Evolutionary conservation across 1,140 invertebrate genomes (phyloP), one percentile per base, ranked within the genome.

Genomic region (Trichogramma pretiosum): DNA sequence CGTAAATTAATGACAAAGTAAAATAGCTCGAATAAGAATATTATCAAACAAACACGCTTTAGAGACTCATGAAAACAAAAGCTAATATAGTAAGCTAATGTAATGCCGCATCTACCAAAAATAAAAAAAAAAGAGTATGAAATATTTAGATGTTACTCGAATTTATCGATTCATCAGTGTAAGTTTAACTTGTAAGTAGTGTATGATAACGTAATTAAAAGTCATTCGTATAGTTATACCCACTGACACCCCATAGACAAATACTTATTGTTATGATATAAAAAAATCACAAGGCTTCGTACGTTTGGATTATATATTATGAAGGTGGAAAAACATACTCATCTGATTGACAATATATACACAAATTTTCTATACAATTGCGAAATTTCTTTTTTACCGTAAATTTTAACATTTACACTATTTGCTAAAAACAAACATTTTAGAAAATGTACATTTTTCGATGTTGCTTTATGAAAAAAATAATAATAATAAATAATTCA

Each of bases 151-250:
- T 48, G 14, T 17, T 30, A 17, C n/a, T n/a, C n/a, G n/a, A n/a
- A n/a, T n/a, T n/a, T n/a, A n/a, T n/a, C n/a, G n/a, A n/a, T n/a
- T n/a, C n/a, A n/a, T 24, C 33, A 42, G 18, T 40, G 19, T 26
- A 50, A 37, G 28, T 24, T n/a, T 61, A 60, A 58, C 50, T 37
- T 70, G 64, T 68, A 71, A 65, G 64, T 71, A 70, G 64, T 70
- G 66, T 71, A 68, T 52, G 57, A 68, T 66, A 68, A 64, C 43
- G 33, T 59, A 64, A 62, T 53, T 67, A 62, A 60, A n/a, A 44
- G 14, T 39, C 26, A 26, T 50, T 19, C n/a, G n/a, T n/a, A n/a
- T n/a, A n/a, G n/a, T n/a, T n/a, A n/a, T n/a, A n/a, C n/a, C n/a
- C n/a, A n/a, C n/a, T n/a, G n/a, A n/a, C n/a, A n/a, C n/a, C n/a